Conservation (phyloP, 2,888 invertebrate genomes). For the Archips xylosteana region DNA sequence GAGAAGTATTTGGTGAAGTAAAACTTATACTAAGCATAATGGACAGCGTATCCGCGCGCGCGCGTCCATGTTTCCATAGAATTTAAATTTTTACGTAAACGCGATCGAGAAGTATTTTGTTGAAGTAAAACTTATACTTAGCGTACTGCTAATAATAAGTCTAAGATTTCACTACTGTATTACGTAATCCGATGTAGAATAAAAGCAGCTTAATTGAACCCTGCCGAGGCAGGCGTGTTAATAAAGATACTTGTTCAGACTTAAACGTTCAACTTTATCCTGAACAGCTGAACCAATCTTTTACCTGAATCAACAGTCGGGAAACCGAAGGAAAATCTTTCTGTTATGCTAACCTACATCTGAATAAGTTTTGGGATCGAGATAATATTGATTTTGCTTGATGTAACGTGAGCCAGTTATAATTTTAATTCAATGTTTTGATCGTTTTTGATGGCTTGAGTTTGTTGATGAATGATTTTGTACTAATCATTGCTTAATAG, state of each 20-base stretch:
- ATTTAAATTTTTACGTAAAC: no score
- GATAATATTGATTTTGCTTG: constrained; percentile 39
- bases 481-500: neutral
- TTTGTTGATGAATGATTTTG: neutral
- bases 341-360: constrained; percentile 38
- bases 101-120: no score
- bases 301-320: constrained; percentile 33
- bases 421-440: constrained; percentile 22
- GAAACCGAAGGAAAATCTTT: constrained; percentile 28
- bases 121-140: no score
- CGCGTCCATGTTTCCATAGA: no score
- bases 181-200: neutral
- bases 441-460: neutral
- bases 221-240: neutral
- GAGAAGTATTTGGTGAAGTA: no score
- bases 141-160: no score
- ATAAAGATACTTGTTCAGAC: constrained; percentile 1
- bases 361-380: constrained; percentile 39
- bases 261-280: constrained; percentile 19
- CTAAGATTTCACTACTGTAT: neutral
- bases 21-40: no score
- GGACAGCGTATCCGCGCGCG: no score
- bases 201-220: neutral
- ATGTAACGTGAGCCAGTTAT: constrained; percentile 12
- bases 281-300: constrained; percentile 32